phyloP scores from a whole-genome alignment of 2,888 invertebrate species.

The Biston stratarius region DNA sequence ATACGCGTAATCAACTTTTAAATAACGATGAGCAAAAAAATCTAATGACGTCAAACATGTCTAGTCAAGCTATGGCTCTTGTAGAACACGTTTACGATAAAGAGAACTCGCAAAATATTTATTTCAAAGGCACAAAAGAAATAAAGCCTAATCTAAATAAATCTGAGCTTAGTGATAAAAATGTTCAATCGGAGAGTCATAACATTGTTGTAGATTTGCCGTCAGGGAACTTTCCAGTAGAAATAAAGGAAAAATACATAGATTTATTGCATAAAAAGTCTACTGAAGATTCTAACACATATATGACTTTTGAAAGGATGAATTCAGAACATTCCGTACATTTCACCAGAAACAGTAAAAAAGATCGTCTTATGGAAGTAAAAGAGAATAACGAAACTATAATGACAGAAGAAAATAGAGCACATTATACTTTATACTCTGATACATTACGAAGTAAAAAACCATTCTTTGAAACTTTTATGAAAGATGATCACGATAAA shows the following conservation, averaged over 20 bases:
- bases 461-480: not conserved
- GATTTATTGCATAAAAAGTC: conserved; percentile 54
- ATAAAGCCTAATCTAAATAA: conserved; percentile 28
- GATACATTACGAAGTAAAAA: conserved; percentile 15
- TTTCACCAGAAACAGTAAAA: conserved; percentile 43
- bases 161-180: conserved; percentile 29
- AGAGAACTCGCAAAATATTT: not conserved
- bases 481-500: not conserved
- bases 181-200: conserved; percentile 32
- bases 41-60: not conserved
- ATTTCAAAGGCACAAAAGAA: conserved; percentile 22
- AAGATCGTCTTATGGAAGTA: conserved; percentile 47
- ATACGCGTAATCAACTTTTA: not conserved
- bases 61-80: conserved; percentile 1
- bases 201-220: conserved; percentile 49
- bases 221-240: conserved; percentile 55
- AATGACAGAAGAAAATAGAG: not conserved
- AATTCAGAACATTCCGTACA: conserved; percentile 53
- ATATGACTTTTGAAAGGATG: conserved; percentile 50
- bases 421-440: too few species aligned
- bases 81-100: not conserved
- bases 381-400: conserved; percentile 35
- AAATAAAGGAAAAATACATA: conserved; percentile 57
- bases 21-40: not conserved
- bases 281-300: conserved; percentile 45